These are phyloP conservation scores for Megaceryle maxima DNA, from an alignment of 2,113 vertebrate genomes.

Conservation along the genomic window DNA sequence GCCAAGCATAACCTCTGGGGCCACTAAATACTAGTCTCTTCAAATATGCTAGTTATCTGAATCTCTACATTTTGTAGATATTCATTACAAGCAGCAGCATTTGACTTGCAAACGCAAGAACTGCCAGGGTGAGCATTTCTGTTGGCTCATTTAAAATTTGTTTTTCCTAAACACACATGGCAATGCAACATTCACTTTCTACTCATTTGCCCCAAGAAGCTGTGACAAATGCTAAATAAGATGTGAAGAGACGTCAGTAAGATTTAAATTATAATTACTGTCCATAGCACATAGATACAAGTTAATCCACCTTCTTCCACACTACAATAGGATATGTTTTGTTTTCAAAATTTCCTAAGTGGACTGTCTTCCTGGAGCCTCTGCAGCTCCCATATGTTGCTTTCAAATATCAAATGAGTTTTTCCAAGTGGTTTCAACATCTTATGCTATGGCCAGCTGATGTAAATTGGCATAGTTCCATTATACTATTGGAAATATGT, in stretches of 20 bases:
- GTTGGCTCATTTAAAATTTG: not conserved
- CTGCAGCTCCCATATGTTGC: conserved; percentile 33
- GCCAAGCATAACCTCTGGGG: not conserved
- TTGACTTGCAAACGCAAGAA: not conserved
- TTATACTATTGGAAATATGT: not conserved
- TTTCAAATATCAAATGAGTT: conserved; percentile 35
- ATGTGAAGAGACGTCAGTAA: not conserved
- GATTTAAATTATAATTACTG: not conserved
- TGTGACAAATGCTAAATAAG: not conserved
- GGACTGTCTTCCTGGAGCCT: not conserved
- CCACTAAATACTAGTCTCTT: not conserved
- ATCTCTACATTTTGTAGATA: not conserved
- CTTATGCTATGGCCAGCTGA: conserved; percentile 44
- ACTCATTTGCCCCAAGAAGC: not conserved
- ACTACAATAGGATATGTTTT: not conserved
- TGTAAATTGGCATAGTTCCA: conserved; percentile 16
- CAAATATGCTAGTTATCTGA: not conserved
- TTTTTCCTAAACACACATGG: not conserved
- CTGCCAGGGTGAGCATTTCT: not conserved
- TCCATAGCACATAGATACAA: not conserved
- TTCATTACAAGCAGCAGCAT: not conserved
- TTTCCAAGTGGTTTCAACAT: conserved; percentile 45
- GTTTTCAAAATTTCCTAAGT: not conserved
- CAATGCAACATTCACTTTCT: not conserved
- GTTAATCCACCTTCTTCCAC: not conserved